Evolutionary conservation across 2,113 vertebrate species (phyloP).

Genomic region (Uria aalge): DNA sequence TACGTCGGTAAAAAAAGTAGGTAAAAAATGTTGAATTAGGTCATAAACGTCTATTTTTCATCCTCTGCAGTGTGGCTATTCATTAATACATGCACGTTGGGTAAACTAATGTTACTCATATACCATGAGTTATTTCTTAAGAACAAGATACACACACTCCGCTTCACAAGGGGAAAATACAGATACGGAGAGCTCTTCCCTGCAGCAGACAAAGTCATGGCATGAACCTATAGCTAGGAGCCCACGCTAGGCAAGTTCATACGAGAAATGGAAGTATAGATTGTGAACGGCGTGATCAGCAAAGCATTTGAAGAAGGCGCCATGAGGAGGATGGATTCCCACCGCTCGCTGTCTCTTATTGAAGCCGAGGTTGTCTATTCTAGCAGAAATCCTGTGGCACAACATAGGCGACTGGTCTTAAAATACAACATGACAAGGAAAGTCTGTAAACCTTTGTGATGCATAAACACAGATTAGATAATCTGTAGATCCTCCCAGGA

Average conservation of each 20-base stretch:
- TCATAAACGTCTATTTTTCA: not conserved
- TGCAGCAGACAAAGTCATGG: not conserved
- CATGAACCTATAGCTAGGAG: not conserved
- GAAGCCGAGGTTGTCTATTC: accelerated
- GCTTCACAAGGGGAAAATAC: not conserved
- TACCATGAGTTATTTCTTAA: not conserved
- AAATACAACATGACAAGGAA: not conserved
- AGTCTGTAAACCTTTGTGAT: not conserved
- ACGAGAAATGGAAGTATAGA: accelerated
- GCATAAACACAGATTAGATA: not conserved
- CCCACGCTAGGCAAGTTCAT: not conserved
- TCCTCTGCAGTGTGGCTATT: not conserved
- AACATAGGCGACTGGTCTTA: not conserved
- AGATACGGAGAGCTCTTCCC: accelerated
- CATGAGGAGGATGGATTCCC: not conserved
- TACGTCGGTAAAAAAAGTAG: not conserved
- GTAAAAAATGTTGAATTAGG: not conserved
- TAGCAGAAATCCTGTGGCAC: not conserved
- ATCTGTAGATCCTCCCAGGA: too few species aligned
- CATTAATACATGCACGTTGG: accelerated
- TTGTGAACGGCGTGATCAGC: not conserved
- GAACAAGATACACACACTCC: not conserved
- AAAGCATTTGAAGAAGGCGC: accelerated
- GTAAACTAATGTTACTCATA: not conserved
- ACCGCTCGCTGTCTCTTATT: not conserved